Base-by-base conservation (phyloP, 2,797 vertebrate genomes). In the Takifugu ocellatus region DNA sequence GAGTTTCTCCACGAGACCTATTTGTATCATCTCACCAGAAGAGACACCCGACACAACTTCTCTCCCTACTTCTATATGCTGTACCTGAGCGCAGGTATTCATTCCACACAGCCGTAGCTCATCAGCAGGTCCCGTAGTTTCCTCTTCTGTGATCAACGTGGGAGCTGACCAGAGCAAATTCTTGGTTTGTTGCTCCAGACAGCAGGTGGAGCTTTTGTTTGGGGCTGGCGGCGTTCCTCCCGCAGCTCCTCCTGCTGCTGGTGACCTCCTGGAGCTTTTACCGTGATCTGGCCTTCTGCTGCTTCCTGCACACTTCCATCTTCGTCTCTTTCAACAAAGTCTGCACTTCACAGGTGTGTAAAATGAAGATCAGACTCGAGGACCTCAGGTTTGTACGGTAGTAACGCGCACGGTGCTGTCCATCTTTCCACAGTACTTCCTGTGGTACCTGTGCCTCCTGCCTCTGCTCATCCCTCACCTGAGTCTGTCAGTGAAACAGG, bases 321-420 rank as follows among this genome's bases (percentile, higher is more conserved):
- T 97, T 99, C 57, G 96, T 98, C 60, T 94, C 91, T 59, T 98
- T 98, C 82, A 99, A 98, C 92, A 99, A 98, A 92, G 96, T 99
- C 9, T 98, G 96, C 90, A 99, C 96, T 0, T 99, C 97, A 15
- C 97, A 94, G 92, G 93, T 93, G 78, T 25, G 0, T 5, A 33
- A 1, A 33, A 10, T 33, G 10, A 10, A 33, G 8, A 21, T 1
- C 21, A 21, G 21, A 21, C 21, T 21, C 21, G 21, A 21, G 21
- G 21, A 21, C 21, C 21, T 21, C 21, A 21, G 21, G 21, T 21
- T 21, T 21, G 21, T 21, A 21, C 21, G 21, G 21, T 21, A 21
- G 21, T 21, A 21, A 21, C 21, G 1, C 21, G 1, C 21, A 21
- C 21, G 21, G 21, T 33, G 31, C 8, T 33, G 31, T 33, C 49